These are phyloP conservation scores for Scolopax mira DNA, from an alignment of 2,113 vertebrate genomes.

Conservation along the genomic window DNA sequence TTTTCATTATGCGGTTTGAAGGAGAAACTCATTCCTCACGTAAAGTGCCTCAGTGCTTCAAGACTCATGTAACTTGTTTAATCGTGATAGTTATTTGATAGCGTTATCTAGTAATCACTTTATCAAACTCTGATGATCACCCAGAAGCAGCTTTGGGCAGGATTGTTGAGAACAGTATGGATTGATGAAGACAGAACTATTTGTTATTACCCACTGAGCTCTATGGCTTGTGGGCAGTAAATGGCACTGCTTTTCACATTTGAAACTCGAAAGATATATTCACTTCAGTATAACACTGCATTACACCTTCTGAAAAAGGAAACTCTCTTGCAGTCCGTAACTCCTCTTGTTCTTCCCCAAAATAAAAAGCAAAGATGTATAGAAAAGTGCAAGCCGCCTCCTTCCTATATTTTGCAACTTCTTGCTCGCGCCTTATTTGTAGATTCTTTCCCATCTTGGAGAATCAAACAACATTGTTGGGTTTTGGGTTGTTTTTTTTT, in stretches of 20 bases:
- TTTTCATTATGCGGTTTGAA: conserved; percentile 56
- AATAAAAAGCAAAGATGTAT: background rate
- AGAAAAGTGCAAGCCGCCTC: background rate
- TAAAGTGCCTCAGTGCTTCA: conserved; percentile 62
- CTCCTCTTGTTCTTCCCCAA: background rate
- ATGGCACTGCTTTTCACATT: conserved; percentile 5
- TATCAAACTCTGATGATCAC: conserved; percentile 69
- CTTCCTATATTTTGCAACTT: background rate
- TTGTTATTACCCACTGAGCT: background rate
- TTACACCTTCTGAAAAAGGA: background rate
- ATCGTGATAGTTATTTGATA: conserved; percentile 69
- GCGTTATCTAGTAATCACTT: conserved; percentile 70
- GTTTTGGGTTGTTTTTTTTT: background rate
- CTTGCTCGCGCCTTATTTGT: background rate
- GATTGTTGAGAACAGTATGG: conserved; percentile 45
- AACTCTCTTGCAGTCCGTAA: background rate
- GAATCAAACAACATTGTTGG: conserved; percentile 11
- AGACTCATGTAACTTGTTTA: conserved; percentile 63
- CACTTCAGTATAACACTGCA: background rate
- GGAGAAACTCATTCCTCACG: conserved; percentile 67
- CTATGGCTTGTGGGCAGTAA: background rate
- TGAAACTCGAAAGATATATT: background rate
- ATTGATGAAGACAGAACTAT: conserved; percentile 51
- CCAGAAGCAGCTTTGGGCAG: conserved; percentile 54
- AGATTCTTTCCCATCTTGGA: background rate